phyloP scores from a whole-genome alignment of 2,888 invertebrate species.

The Dryobotodes eremita region DNA sequence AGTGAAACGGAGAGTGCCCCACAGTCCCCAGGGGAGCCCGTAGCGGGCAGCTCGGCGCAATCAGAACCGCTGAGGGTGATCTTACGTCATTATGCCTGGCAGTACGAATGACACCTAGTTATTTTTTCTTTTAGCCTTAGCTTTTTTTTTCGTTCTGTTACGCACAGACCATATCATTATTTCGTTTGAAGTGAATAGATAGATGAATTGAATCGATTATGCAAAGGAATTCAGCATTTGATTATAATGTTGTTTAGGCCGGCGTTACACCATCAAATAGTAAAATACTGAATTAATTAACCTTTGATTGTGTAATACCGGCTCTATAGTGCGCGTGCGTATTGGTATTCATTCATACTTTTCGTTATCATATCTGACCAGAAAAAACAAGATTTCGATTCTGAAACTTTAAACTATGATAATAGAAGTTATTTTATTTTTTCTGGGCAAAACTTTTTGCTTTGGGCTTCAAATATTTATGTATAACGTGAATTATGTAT shows the following conservation, averaged over 20 bases:
- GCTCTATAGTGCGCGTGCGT: conserved; percentile 55
- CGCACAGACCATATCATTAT: conserved; percentile 80
- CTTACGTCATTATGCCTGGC: conserved; percentile 90
- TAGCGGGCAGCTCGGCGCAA: conserved; percentile 82
- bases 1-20: conserved; percentile 59
- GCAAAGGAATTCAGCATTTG: conserved; percentile 90
- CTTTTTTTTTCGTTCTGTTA: conserved; percentile 83
- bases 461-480: conserved; percentile 53
- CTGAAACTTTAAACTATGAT: not conserved
- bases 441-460: conserved; percentile 40
- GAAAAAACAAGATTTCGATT: not conserved
- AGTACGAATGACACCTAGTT: conserved; percentile 90
- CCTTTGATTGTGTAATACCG: conserved; percentile 65
- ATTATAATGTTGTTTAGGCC: conserved; percentile 73
- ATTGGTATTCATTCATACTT: conserved; percentile 52
- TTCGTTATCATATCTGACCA: conserved; percentile 31
- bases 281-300: conserved; percentile 39
- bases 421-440: conserved; percentile 14
- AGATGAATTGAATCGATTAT: conserved; percentile 67
- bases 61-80: conserved; percentile 88
- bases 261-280: conserved; percentile 65
- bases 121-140: conserved; percentile 86
- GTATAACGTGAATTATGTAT: not conserved
- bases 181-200: conserved; percentile 75
- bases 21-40: conserved; percentile 78